These are phyloP conservation scores for Protodeltote pygarga DNA, from an alignment of 2,888 invertebrate genomes.

Conservation along the genomic window DNA sequence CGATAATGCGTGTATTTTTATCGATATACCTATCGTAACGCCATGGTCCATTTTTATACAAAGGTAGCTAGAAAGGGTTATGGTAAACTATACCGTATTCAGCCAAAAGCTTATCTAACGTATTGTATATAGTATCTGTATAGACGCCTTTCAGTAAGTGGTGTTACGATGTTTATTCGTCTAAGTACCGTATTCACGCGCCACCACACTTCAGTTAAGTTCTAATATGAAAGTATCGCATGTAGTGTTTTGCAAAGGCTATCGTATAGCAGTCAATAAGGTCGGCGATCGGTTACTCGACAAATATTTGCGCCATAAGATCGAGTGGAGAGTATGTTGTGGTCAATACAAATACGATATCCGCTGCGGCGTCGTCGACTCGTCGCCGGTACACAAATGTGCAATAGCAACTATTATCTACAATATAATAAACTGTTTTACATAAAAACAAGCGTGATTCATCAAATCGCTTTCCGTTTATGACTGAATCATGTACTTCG, in stretches of 20 bases:
- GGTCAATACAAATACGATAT: conserved; percentile 74
- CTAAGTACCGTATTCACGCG: conserved; percentile 13
- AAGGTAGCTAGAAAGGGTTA: conserved; percentile 2
- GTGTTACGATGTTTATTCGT: conserved; percentile 26
- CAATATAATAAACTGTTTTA: conserved; percentile 12
- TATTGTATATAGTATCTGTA: neutral
- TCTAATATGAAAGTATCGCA: conserved; percentile 54
- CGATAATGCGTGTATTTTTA: conserved; percentile 4
- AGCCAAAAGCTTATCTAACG: conserved; percentile 16
- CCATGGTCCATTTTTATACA: conserved; percentile 6
- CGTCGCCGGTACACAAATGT: conserved; percentile 40
- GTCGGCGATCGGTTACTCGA: conserved; percentile 71
- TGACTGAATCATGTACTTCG: conserved; percentile 22
- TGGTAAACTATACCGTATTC: conserved; percentile 4
- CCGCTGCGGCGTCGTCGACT: conserved; percentile 41
- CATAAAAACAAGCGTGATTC: conserved; percentile 36
- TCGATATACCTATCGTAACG: conserved; percentile 3
- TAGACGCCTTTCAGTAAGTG: conserved; percentile 6
- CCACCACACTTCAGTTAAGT: conserved; percentile 21
- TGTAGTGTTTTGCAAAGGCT: conserved; percentile 69
- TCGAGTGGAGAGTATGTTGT: conserved; percentile 62
- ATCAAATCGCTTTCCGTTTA: conserved; percentile 29
- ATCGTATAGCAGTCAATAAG: conserved; percentile 73
- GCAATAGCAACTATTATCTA: conserved; percentile 28
- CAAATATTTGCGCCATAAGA: conserved; percentile 77